Evolutionary conservation across 2,113 vertebrate species (phyloP), one percentile per base, ranked within the genome.

Genomic region (Machaerirhynchus nigripectus): DNA sequence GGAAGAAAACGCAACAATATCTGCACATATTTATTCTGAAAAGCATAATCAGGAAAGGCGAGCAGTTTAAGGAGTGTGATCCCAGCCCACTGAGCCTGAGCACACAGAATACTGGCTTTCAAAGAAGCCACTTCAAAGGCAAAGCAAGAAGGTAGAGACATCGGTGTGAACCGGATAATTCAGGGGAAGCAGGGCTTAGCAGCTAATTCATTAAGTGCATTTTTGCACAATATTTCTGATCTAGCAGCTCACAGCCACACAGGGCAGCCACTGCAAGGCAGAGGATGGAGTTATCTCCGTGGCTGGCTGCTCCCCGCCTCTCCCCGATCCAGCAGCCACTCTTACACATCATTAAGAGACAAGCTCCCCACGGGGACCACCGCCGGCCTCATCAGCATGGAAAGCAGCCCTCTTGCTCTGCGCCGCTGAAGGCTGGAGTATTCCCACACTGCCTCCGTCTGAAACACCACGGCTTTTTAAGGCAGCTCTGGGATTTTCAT

Each of bases 1-100:
- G 91, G 44, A 91, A 75, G 73, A 65, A 90, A 88, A 95, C 52
- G 64, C 63, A 96, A 94, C 95, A 97, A 89, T 92, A 88, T 90
- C 86, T 91, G 92, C 93, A 91, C 65, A 84, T 85, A 96, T 96
- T 97, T 97, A 97, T 96, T 88, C 60, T 47, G 67, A 77, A 83
- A 84, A 88, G 84, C 76, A 69, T 85, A 87, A 95, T 73, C 67
- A 71, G 90, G 82, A 59, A 27, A 86, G 39, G 50, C 1, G 0
- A 88, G 73, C 50, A 52, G 35, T 39, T 74, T 59, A 84, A 90
- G 88, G 90, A 93, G 39, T 7, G 40, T 59, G 59, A 93, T 93
- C 59, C 30, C 49, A 47, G 78, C 56, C 55, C 71, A 47, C 39
- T 13, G 71, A 94, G 67, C 63, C 67, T 30, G 40, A 84, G 79